Evolutionary conservation across 2,113 vertebrate genomes (phyloP), one percentile per base, ranked within the genome.

Genomic region (Apaloderma vittatum): DNA sequence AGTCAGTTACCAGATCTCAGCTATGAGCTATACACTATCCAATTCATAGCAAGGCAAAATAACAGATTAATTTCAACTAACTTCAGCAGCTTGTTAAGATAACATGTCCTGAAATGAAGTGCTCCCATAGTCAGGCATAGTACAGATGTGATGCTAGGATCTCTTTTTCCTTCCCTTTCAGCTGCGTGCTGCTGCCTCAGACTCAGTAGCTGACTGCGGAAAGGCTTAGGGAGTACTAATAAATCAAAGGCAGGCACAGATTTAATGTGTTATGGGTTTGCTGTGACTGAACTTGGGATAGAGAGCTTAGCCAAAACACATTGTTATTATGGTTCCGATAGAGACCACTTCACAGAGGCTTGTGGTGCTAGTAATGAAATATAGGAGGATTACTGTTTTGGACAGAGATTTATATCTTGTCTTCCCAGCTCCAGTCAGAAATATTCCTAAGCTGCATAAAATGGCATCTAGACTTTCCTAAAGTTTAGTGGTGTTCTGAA

Each of bases 321-420:
- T 58, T 84, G 88, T 91, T 96, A 63, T 77, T 90, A 84, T 67
- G 67, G 59, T 73, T 77, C 72, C 93, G 85, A 88, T 59, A 70
- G 75, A 96, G 67, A 94, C 78, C 45, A 36, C 90, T 96, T 95
- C 85, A 77, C 63, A 93, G 78, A 74, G 68, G 65, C 75, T 86
- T 86, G 72, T 61, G 72, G 37, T 90, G 82, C 72, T 86, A 63
- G 86, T 94, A 92, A 95, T 96, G 94, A 96, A 95, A 91, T 88
- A 86, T 88, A 95, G 95, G 94, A 95, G 68, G 94, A 95, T 97
- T 95, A 81, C 52, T 65, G 51, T 59, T 94, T 88, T 93, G 86
- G 94, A 90, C 88, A 93, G 75, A 95, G 97, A 95, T 96, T 92
- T 96, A 75, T 96, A 94, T 93, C 92, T 94, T 51, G 72, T 90